phyloP scores from a whole-genome alignment of 2,888 invertebrate species.

The Drosophila glabriapex region DNA sequence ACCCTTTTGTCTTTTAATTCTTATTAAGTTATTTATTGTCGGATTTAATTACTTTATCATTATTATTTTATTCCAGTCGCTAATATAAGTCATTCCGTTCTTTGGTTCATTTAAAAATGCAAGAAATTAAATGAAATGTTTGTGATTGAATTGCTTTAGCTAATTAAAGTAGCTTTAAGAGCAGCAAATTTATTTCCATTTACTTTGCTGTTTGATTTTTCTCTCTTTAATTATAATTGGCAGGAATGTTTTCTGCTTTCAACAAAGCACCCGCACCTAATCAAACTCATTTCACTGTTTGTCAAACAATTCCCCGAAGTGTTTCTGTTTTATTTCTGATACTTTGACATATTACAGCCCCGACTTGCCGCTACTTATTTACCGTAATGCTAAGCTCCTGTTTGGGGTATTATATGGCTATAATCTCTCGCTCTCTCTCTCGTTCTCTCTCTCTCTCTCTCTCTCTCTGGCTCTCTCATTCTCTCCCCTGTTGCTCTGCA shows the following conservation, averaged over 20 bases:
- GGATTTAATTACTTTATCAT: neutral
- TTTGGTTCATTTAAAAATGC: neutral
- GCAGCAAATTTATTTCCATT: slow-evolving; percentile 8
- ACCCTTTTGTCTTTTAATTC: too few relatives aligned
- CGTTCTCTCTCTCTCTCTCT: slow-evolving; percentile 6
- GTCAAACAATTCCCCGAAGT: slow-evolving; percentile 36
- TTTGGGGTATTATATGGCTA: slow-evolving; percentile 72
- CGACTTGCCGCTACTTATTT: slow-evolving; percentile 40
- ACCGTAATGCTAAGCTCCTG: slow-evolving; percentile 63
- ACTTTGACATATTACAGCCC: slow-evolving; percentile 48
- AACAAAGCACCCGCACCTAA: slow-evolving; percentile 7
- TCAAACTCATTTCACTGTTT: slow-evolving; percentile 35
- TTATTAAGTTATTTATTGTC: neutral
- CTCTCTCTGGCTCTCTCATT: neutral
- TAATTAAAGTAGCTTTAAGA: neutral
- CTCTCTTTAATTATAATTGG: neutral
- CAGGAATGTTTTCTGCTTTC: neutral
- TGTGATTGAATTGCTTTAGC: neutral
- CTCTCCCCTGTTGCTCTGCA: slow-evolving; percentile 21
- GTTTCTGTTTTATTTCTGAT: slow-evolving; percentile 27
- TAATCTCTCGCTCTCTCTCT: slow-evolving; percentile 46
- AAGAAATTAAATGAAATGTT: neutral
- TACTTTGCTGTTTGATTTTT: slow-evolving; percentile 6
- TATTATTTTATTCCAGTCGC: neutral
- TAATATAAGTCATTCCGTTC: neutral